Percentiles rank a stretch among this genome's conserved stretches.
Conservation (phyloP, 23 tunicate genomes). For the Halocynthia roretzi region DNA sequence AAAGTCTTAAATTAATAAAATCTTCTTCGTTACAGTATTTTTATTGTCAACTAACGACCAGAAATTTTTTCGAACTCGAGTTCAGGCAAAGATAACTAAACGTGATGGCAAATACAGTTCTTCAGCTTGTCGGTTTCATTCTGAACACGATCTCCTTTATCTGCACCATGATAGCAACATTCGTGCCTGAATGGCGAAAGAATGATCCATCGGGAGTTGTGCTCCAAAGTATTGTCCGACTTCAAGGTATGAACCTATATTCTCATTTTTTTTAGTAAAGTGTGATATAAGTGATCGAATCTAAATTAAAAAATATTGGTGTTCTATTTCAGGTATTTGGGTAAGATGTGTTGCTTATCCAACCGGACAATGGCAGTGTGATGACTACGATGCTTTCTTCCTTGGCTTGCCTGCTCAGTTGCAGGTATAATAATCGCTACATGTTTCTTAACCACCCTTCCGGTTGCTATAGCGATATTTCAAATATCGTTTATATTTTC, state of each 20-base stretch:
- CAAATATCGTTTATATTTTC: background rate
- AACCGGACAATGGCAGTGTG: slow-evolving; percentile 99
- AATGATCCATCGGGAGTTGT: slow-evolving; percentile 51
- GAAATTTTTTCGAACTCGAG: too few relatives aligned
- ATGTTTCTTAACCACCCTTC: too few relatives aligned
- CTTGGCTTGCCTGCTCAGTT: slow-evolving; percentile 73
- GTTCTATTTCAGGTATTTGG: slow-evolving; percentile 78
- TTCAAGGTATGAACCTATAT: slow-evolving; percentile 24
- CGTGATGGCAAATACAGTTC: slow-evolving; percentile 12
- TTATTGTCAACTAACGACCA: too few relatives aligned
- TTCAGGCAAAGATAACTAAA: background rate
- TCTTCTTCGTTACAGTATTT: too few relatives aligned
- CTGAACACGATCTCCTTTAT: slow-evolving; percentile 7
- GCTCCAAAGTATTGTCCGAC: slow-evolving; percentile 28
- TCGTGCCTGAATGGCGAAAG: slow-evolving; percentile 65
- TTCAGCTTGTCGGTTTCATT: slow-evolving; percentile 37
- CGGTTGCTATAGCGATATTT: too few relatives aligned
- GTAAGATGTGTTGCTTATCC: slow-evolving; percentile 68
- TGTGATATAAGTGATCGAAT: background rate
- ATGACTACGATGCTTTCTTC: slow-evolving; percentile 86
- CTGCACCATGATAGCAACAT: slow-evolving; percentile 26
- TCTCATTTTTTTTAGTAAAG: background rate
- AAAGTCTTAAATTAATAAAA: too few relatives aligned
- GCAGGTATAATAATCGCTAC: slow-evolving; percentile 40
- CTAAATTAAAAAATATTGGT: background rate